phyloP scores from a whole-genome alignment of 2,888 invertebrate genomes.

The Aradus depressus region DNA sequence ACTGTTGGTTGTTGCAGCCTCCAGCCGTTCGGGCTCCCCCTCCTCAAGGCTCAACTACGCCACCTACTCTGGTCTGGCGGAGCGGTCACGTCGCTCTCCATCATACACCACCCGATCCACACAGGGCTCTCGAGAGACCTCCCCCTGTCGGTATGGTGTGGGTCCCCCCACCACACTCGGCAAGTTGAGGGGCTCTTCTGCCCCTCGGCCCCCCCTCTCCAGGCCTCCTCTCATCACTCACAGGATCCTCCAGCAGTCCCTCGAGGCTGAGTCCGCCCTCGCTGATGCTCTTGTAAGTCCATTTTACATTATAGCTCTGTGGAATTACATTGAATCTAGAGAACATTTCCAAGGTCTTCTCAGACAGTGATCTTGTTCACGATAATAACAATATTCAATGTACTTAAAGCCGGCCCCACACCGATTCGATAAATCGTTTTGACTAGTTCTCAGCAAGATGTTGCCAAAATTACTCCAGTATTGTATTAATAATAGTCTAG shows the following conservation, averaged over 20 bases:
- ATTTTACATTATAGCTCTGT: not conserved
- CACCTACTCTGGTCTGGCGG: slow-evolving; percentile 44
- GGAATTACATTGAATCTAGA: too few relatives aligned
- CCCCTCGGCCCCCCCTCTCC: slow-evolving; percentile 34
- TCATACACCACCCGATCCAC: slow-evolving; percentile 31
- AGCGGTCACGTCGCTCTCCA: slow-evolving; percentile 38
- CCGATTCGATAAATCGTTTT: too few relatives aligned
- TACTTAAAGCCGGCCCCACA: too few relatives aligned
- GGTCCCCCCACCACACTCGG: slow-evolving; percentile 15
- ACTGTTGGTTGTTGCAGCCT: slow-evolving; percentile 48
- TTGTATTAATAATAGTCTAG: too few relatives aligned
- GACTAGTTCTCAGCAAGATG: too few relatives aligned
- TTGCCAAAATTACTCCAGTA: too few relatives aligned
- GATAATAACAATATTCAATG: too few relatives aligned
- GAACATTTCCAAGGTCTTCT: too few relatives aligned
- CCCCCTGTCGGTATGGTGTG: slow-evolving; percentile 37
- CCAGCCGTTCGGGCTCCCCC: slow-evolving; percentile 87
- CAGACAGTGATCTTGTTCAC: too few relatives aligned
- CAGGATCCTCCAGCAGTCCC: slow-evolving; percentile 69
- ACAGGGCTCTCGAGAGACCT: slow-evolving; percentile 38
- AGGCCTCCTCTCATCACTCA: slow-evolving; percentile 59
- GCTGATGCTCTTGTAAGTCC: slow-evolving; percentile 54
- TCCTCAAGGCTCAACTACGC: slow-evolving; percentile 70
- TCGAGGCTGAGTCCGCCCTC: slow-evolving; percentile 75
- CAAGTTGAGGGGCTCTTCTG: slow-evolving; percentile 15